phyloP scores from a whole-genome alignment of 2,797 vertebrate species.

The Malacoctenus gilli region DNA sequence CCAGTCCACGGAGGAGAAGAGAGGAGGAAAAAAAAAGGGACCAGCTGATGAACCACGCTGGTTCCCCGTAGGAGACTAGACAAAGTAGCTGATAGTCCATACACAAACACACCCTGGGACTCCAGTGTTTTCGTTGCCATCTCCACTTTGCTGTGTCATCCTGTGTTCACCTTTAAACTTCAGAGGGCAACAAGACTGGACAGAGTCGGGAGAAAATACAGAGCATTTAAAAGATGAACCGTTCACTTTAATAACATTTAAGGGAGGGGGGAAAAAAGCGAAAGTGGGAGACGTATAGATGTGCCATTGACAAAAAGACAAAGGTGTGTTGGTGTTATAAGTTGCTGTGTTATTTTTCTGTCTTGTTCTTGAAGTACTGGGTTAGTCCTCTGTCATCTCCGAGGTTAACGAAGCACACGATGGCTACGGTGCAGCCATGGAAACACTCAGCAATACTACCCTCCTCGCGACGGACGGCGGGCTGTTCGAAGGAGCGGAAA shows the following conservation, averaged over 20 bases:
- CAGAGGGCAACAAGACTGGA: conserved; percentile 29
- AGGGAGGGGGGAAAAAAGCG: neutral
- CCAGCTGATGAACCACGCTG: conserved; percentile 36
- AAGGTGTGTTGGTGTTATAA: conserved; percentile 31
- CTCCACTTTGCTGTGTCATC: conserved; percentile 50
- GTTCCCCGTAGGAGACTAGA: conserved; percentile 49
- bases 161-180: conserved; percentile 46
- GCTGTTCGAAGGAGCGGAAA: conserved; percentile 17
- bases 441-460: conserved; percentile 68
- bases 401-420: conserved; percentile 69
- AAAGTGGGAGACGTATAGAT: conserved; percentile 5
- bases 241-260: conserved; percentile 30
- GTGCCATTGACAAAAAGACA: conserved; percentile 53
- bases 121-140: conserved; percentile 59
- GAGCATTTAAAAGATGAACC: conserved; percentile 59
- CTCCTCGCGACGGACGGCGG: conserved; percentile 36
- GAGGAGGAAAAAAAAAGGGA: conserved; percentile 9
- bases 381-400: conserved; percentile 49
- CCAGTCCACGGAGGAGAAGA: conserved; percentile 18
- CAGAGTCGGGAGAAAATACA: conserved; percentile 16
- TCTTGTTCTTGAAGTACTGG: conserved; percentile 33
- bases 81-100: conserved; percentile 65
- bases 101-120: conserved; percentile 51
- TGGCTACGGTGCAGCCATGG: conserved; percentile 53
- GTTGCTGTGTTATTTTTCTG: conserved; percentile 45